Percentiles rank a stretch among this genome's conserved stretches.
Conservation (phyloP, 1,140 invertebrate species). For the Nylanderia fulva region DNA sequence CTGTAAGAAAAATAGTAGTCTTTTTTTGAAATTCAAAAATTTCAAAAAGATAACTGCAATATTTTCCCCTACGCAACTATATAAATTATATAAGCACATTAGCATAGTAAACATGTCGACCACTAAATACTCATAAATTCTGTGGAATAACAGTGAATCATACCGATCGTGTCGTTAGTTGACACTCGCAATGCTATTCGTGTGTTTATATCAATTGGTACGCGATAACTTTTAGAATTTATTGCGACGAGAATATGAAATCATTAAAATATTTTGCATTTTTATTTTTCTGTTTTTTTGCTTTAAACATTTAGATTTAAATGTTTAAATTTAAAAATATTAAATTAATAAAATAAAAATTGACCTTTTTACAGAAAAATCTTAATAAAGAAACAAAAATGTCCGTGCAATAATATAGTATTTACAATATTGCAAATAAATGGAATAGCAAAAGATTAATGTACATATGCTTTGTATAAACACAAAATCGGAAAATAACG, state of each 20-base stretch:
- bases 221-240: slow-evolving; percentile 17
- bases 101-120: not conserved
- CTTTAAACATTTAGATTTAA: slow-evolving; percentile 21
- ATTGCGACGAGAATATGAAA: not conserved
- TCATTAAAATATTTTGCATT: not conserved
- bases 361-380: not conserved
- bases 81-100: not conserved
- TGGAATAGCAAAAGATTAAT: too few relatives aligned
- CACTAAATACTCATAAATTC: not conserved
- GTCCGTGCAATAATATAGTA: not conserved
- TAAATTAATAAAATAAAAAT: not conserved
- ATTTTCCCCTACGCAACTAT: not conserved
- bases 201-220: not conserved
- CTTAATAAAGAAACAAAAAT: not conserved
- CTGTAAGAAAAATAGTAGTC: not conserved
- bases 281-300: not conserved
- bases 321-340: not conserved
- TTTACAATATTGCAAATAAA: too few relatives aligned
- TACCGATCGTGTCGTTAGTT: not conserved
- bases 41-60: not conserved
- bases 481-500: too few relatives aligned
- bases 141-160: slow-evolving; percentile 7
- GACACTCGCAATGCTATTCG: not conserved
- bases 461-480: too few relatives aligned
- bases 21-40: not conserved